phyloP scores from a whole-genome alignment of 1,140 invertebrate species.

The Pseudomyrmex flavicornis region DNA sequence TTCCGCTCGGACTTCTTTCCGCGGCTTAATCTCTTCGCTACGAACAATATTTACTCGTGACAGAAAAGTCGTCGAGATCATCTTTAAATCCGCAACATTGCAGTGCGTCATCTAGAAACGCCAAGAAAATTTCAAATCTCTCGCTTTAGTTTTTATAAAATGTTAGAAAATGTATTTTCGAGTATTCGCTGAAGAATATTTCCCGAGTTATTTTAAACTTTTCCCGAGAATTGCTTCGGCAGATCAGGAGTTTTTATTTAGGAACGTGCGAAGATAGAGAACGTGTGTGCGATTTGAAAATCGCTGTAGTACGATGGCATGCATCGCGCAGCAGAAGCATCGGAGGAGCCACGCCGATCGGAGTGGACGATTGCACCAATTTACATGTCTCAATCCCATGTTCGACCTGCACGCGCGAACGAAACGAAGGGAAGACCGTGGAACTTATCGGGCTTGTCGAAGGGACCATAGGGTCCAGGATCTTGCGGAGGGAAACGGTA shows the following conservation, averaged over 20 bases:
- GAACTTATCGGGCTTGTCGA: constrained; percentile 65
- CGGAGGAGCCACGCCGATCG: constrained; percentile 76
- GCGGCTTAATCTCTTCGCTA: background rate
- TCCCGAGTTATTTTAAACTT: no score
- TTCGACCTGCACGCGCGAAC: constrained; percentile 60
- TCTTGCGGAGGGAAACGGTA: constrained; percentile 46
- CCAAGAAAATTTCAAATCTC: background rate
- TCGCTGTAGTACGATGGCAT: constrained; percentile 73
- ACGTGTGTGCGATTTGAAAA: constrained; percentile 62
- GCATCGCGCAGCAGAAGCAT: constrained; percentile 63
- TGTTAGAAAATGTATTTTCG: no score
- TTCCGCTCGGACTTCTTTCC: background rate
- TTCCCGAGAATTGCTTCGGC: no score
- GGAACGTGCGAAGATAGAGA: background rate
- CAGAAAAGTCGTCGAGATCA: no score
- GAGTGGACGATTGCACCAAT: constrained; percentile 82
- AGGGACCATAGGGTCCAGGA: constrained; percentile 56
- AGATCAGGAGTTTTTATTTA: no score
- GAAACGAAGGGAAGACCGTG: constrained; percentile 39
- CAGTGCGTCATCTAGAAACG: background rate
- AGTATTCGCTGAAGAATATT: no score
- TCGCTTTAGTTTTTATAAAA: background rate
- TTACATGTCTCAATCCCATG: constrained; percentile 84
- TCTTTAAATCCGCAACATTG: no score
- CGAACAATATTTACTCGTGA: background rate